phyloP scores from a whole-genome alignment of 2,888 invertebrate species.

The Temnothorax rugatulus region DNA sequence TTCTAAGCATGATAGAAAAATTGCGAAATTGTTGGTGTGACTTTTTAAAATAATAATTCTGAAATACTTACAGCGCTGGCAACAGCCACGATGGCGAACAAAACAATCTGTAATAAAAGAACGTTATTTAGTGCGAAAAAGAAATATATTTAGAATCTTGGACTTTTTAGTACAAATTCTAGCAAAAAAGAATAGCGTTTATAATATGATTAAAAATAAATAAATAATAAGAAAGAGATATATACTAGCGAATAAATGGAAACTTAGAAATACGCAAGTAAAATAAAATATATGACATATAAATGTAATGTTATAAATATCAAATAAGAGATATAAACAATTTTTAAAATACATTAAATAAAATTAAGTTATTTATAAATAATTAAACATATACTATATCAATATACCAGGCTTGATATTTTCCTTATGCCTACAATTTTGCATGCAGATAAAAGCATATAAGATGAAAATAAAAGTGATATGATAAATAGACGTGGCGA shows the following conservation, averaged over 20 bases:
- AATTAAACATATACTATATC: neutral
- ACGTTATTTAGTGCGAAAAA: neutral
- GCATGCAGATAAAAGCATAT: neutral
- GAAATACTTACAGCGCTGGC: slow-evolving; percentile 72
- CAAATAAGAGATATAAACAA: neutral
- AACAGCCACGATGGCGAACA: slow-evolving; percentile 82
- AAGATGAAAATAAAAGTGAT: neutral
- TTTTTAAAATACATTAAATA: neutral
- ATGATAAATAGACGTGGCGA: neutral
- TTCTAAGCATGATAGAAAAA: neutral
- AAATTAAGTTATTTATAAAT: neutral
- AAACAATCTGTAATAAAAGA: slow-evolving; percentile 76
- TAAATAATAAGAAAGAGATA: neutral
- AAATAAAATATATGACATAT: neutral
- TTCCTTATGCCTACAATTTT: neutral
- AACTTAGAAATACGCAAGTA: neutral
- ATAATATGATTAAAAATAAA: slow-evolving; percentile 12
- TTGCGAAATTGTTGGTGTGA: neutral
- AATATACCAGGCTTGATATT: neutral
- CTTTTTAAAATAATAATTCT: neutral
- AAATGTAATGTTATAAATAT: neutral
- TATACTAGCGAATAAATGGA: neutral
- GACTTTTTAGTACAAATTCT: neutral
- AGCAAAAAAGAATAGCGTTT: neutral
- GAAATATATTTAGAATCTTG: neutral